Conservation (phyloP, 1,140 invertebrate genomes). For the Drosophila athabasca region DNA sequence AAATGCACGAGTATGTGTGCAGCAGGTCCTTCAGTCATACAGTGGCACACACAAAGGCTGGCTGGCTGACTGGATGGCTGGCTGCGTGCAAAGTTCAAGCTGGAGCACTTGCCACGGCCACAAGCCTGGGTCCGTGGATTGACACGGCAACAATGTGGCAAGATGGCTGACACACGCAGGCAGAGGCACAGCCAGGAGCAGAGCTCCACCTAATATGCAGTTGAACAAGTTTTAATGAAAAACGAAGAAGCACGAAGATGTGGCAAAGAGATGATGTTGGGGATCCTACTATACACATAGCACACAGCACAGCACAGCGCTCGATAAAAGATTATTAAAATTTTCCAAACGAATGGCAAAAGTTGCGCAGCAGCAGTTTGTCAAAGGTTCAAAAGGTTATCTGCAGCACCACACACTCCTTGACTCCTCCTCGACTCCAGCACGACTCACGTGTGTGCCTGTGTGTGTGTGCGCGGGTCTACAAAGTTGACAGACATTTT, state of each 20-base stretch:
- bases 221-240: constrained; percentile 59
- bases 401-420: constrained; percentile 25
- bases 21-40: constrained; percentile 33
- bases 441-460: constrained; percentile 9
- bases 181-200: constrained; percentile 1
- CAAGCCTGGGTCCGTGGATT: constrained; percentile 39
- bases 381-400: constrained; percentile 68
- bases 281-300: constrained; percentile 1
- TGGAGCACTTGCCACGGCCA: constrained; percentile 60
- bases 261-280: constrained; percentile 11
- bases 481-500: constrained; percentile 61
- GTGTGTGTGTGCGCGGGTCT: constrained; percentile 33
- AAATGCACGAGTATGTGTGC: neutral
- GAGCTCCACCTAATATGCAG: constrained; percentile 42
- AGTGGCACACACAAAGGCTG: constrained; percentile 10
- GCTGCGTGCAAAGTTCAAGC: constrained; percentile 63
- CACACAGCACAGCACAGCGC: constrained; percentile 31
- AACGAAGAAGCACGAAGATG: constrained; percentile 39
- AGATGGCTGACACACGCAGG: constrained; percentile 18
- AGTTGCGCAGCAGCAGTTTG: constrained; percentile 66
- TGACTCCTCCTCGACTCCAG: constrained; percentile 12
- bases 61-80: neutral
- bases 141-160: constrained; percentile 70
- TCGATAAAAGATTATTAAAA: constrained; percentile 80
- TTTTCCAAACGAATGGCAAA: constrained; percentile 72